Conservation (phyloP, 2,113 vertebrate genomes). For the Cranoglanis bouderius region DNA sequence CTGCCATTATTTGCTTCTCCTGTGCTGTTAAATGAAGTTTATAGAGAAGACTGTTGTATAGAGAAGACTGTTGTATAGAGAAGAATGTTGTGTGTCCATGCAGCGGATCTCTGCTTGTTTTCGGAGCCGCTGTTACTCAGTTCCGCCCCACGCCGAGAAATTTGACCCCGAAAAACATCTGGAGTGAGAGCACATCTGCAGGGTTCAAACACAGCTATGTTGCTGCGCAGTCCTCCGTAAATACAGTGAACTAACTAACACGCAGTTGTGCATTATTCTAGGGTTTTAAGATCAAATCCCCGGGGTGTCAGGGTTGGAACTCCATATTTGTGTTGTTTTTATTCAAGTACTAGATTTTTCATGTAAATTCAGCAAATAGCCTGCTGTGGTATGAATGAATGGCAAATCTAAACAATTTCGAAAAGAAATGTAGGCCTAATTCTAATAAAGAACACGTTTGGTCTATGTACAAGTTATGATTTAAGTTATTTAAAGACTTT, state of each 20-base stretch:
- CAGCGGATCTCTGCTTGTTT: not conserved
- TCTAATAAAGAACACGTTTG: not conserved
- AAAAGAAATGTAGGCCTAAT: no score
- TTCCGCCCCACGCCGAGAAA: constrained; percentile 23
- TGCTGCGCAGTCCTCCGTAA: not conserved
- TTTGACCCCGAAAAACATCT: constrained; percentile 33
- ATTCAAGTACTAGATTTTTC: not conserved
- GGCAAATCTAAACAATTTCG: no score
- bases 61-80: not conserved
- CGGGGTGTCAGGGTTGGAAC: no score
- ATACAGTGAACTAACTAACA: not conserved
- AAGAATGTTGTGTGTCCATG: not conserved
- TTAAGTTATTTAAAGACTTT: not conserved
- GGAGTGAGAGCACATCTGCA: not conserved
- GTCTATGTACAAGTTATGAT: not conserved
- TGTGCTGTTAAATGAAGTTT: not conserved
- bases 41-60: not conserved
- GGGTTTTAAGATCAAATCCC: not conserved
- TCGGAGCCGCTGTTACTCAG: not conserved
- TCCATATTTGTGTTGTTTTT: no score
- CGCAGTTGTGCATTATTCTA: not conserved
- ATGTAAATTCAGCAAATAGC: no score
- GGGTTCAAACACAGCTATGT: not conserved
- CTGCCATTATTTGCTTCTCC: not conserved
- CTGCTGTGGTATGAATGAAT: no score